Conservation (phyloP, 1,140 invertebrate genomes). For the Drosophila willistoni region DNA sequence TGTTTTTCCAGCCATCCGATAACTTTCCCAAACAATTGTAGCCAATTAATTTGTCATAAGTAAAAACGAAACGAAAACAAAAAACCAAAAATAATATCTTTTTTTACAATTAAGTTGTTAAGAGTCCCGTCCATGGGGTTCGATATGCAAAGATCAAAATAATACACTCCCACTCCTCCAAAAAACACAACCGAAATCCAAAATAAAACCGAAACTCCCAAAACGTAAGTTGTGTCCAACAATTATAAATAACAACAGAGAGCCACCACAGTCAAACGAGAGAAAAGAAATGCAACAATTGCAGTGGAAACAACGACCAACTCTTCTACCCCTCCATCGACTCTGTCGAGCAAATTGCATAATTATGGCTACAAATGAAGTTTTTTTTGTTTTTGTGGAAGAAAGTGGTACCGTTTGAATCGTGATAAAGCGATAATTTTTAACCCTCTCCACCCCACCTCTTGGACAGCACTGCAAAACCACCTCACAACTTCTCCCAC, state of each 20-base stretch:
- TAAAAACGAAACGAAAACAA: constrained; percentile 45
- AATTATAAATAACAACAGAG: constrained; percentile 65
- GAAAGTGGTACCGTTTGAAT: constrained; percentile 81
- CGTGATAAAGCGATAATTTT: constrained; percentile 80
- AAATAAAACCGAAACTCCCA: neutral
- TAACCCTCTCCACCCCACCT: neutral
- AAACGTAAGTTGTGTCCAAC: constrained; percentile 32
- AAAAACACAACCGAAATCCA: neutral
- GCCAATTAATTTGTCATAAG: constrained; percentile 78
- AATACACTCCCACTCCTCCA: constrained; percentile 17
- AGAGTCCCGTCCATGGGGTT: constrained; percentile 20
- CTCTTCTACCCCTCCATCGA: neutral
- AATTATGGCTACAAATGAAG: constrained; percentile 80
- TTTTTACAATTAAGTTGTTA: constrained; percentile 71
- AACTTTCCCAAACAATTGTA: constrained; percentile 66
- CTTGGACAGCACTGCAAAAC: neutral
- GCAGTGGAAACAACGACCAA: constrained; percentile 30
- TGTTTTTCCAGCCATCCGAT: constrained; percentile 33
- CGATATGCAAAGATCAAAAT: constrained; percentile 41
- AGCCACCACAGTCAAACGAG: constrained; percentile 6
- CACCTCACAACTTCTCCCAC: neutral
- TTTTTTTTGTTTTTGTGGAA: constrained; percentile 46
- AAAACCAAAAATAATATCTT: constrained; percentile 59
- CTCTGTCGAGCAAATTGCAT: constrained; percentile 72
- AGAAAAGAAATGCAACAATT: constrained; percentile 59